Base-by-base conservation (phyloP, 2,797 vertebrate species). In the Oreonectes daqikongensis region DNA sequence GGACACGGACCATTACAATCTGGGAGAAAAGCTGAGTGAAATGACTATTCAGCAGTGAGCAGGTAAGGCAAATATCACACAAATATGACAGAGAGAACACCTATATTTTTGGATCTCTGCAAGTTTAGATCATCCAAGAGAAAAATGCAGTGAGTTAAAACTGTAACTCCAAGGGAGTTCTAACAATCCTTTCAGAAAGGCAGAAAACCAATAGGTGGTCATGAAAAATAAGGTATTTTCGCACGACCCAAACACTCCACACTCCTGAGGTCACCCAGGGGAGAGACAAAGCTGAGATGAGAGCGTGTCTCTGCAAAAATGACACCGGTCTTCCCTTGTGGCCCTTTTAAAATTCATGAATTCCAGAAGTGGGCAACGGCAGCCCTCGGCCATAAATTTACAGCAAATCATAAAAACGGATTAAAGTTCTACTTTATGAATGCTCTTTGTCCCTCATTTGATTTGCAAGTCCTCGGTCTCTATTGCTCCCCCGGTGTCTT, bases 331-430 rank as follows among this genome's bases (percentile, higher is more conserved):
- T 69, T 59, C 30, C 55, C 65, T 35, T 50, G 53, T 32, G 63
- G 22, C 52, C 22, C 38, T 72, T 81, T 85, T 85, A 81, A 85
- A 81, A 85, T 83, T 80, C 79, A 87, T 84, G 81, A 80, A 79
- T 79, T 74, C 79, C 57, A 65, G 72, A 60, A 48, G 81, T 35
- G 42, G 35, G 66, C 52, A 18, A 53, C 6, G 26, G 68, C 30
- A 65, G 65, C 42, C 64, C 59, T 59, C 74, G 67, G 74, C 77
- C 52, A 61, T 79, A 82, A 59, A 86, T 84, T 83, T 86, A 84
- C 72, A 71, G 75, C 67, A 52, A 72, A 73, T 78, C 81, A 86
- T 83, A 84, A 83, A 85, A 85, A 30, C 73, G 20, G 79, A 84
- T 83, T 81, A 79, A 83, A 86, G 77, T 48, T 68, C 63, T 22